Conservation (phyloP, 1,140 invertebrate species). For the Brachionus manjavacas region DNA sequence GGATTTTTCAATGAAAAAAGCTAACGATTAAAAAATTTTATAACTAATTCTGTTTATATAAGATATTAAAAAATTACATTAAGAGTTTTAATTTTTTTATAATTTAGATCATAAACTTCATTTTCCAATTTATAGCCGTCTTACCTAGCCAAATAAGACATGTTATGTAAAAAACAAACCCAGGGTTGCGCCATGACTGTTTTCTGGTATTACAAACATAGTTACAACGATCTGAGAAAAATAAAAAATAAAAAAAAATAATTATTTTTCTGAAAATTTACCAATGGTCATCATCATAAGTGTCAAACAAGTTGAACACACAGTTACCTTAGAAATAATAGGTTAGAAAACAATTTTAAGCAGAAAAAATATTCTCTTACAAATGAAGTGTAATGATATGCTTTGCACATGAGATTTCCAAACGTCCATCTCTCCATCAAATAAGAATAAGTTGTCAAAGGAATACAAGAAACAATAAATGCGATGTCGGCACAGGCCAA, state of each 20-base stretch:
- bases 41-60: no score
- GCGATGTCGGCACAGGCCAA: conserved; percentile 22
- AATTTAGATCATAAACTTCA: background rate
- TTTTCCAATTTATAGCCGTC: background rate
- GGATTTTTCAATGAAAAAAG: no score
- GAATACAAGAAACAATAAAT: conserved; percentile 28
- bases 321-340: conserved; percentile 47
- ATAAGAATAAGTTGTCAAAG: background rate
- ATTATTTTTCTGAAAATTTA: background rate
- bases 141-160: conserved; percentile 18
- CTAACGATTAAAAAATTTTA: no score
- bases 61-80: no score
- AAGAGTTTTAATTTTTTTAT: no score
- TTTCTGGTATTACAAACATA: conserved; percentile 30
- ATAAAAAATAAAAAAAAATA: background rate
- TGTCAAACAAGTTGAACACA: conserved; percentile 51
- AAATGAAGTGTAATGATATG: conserved; percentile 24
- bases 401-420: conserved; percentile 36
- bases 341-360: background rate
- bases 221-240: background rate
- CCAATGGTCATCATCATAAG: conserved; percentile 53
- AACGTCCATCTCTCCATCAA: background rate
- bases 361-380: background rate
- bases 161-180: conserved; percentile 32
- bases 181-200: conserved; percentile 11